Conservation (phyloP, 2,888 invertebrate species). For the Gandaritis pyraliata region DNA sequence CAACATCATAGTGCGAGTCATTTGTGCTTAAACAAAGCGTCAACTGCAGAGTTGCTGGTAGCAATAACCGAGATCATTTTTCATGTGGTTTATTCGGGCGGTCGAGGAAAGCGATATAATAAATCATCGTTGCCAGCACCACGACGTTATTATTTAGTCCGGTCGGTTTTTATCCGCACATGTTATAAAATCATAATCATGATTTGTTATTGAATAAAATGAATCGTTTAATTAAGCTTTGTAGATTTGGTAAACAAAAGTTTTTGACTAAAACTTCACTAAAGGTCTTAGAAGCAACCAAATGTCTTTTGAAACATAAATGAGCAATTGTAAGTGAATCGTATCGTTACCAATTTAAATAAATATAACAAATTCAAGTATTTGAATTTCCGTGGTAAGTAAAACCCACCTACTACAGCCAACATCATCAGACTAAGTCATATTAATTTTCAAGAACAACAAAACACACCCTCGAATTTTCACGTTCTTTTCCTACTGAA, state of each 20-base stretch:
- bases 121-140: conserved; percentile 83
- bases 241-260: too few relatives aligned
- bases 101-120: conserved; percentile 82
- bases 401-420: too few relatives aligned
- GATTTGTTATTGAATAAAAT: conserved; percentile 24
- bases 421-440: not conserved
- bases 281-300: too few relatives aligned
- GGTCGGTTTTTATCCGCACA: conserved; percentile 72
- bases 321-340: too few relatives aligned
- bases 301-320: too few relatives aligned
- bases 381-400: too few relatives aligned
- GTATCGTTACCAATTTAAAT: too few relatives aligned
- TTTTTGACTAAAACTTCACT: too few relatives aligned
- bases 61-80: conserved; percentile 83
- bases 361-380: too few relatives aligned
- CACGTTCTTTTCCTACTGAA: conserved; percentile 35
- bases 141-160: conserved; percentile 81
- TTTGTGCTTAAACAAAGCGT: conserved; percentile 84
- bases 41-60: conserved; percentile 80
- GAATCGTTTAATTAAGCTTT: too few relatives aligned
- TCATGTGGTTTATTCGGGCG: conserved; percentile 83
- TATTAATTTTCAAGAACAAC: conserved; percentile 31
- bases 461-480: conserved; percentile 28
- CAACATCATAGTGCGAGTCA: conserved; percentile 79
- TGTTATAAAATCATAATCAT: conserved; percentile 66